phyloP scores from a whole-genome alignment of 2,113 vertebrate genomes.

The Bubalus kerabau region DNA sequence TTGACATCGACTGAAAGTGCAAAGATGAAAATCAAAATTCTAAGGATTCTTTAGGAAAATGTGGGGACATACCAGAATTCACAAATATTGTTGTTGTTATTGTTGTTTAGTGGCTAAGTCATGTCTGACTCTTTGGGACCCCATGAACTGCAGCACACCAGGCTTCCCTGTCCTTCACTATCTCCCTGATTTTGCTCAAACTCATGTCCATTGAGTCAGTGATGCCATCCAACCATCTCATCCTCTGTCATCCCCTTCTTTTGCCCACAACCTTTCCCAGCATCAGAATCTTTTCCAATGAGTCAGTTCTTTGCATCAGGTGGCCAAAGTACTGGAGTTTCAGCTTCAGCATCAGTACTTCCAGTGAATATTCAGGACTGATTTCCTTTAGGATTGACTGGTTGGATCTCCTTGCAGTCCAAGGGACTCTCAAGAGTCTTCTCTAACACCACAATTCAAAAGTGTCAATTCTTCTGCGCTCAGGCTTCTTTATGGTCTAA shows the following conservation, averaged over 20 bases:
- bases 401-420: not conserved
- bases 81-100: not conserved
- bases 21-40: slow-evolving; percentile 6
- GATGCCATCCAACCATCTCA: not conserved
- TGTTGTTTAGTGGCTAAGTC: not conserved
- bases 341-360: not conserved
- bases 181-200: not conserved
- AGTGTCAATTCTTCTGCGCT: not conserved
- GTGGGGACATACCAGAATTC: not conserved
- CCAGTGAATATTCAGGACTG: not conserved
- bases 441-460: not conserved
- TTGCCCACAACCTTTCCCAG: not conserved
- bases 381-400: not conserved
- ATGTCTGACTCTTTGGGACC: not conserved
- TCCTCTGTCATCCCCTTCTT: not conserved
- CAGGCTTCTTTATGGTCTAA: not conserved
- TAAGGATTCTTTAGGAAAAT: not conserved
- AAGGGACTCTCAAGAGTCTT: not conserved
- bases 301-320: not conserved
- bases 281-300: not conserved
- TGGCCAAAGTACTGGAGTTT: not conserved
- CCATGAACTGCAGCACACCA: not conserved
- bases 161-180: not conserved
- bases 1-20: not conserved
- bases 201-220: not conserved